A percentile compares a stretch with the other conserved stretches of the same genome.
Evolutionary conservation across 2,797 vertebrate genomes (phyloP).

Genomic region (Jordanella pulchra): DNA sequence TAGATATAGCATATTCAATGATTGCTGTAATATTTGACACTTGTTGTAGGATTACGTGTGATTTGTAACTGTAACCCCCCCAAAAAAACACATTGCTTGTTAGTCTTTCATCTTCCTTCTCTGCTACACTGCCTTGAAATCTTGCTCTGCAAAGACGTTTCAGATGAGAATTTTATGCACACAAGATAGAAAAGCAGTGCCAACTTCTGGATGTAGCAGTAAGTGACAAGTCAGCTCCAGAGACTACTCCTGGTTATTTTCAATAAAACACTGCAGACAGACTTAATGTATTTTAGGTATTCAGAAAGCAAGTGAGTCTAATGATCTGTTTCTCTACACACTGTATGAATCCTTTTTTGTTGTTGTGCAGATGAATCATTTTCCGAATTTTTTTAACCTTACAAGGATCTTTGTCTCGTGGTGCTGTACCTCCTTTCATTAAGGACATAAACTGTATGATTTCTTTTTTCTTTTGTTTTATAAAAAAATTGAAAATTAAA

Average conservation of each 20-base stretch:
- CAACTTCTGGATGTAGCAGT: background rate
- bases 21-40: background rate
- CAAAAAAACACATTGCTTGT: background rate
- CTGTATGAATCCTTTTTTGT: background rate
- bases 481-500: too few relatives aligned
- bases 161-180: background rate
- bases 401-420: background rate
- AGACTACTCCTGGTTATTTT: background rate
- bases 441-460: conserved; percentile 6
- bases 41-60: background rate
- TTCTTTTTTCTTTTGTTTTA: background rate
- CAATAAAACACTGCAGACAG: background rate
- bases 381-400: background rate
- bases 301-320: too few relatives aligned
- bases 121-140: background rate
- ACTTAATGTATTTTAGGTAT: background rate
- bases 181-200: background rate
- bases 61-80: background rate
- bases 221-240: background rate
- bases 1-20: too few relatives aligned
- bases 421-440: conserved; percentile 8
- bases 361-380: background rate
- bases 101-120: background rate
- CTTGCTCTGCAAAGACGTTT: background rate
- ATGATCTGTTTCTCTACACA: background rate